Percentiles rank a stretch among this genome's conserved stretches.
Conservation (phyloP, 2,888 invertebrate species). For the Eristalis intricaria region DNA sequence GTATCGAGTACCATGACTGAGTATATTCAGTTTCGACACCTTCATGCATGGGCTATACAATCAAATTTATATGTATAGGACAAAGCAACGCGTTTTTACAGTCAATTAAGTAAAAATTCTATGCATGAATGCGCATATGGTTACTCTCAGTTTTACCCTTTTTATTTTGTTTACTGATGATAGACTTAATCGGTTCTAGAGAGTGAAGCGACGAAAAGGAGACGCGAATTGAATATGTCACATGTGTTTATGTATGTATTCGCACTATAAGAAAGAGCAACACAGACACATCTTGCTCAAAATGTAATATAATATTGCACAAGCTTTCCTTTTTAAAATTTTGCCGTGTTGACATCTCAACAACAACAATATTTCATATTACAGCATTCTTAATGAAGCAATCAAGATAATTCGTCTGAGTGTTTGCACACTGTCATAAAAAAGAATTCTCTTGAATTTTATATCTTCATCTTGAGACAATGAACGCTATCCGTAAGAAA, state of each 20-base stretch:
- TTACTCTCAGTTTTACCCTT: constrained; percentile 17
- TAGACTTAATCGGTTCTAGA: neutral
- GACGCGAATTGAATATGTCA: no score
- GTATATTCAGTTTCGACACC: neutral
- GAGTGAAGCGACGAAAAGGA: no score
- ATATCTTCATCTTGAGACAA: constrained; percentile 2
- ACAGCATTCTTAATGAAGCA: constrained; percentile 23
- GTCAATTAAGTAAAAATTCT: constrained; percentile 58
- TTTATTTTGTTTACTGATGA: constrained; percentile 24
- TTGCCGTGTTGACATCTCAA: constrained; percentile 12
- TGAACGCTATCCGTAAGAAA: constrained; percentile 11
- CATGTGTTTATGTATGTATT: no score
- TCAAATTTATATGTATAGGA: constrained; percentile 12
- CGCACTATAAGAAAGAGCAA: no score
- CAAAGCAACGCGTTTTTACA: constrained; percentile 51
- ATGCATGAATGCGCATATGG: constrained; percentile 58
- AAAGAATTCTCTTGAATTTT: neutral
- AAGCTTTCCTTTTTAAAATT: constrained; percentile 11
- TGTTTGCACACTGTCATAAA: neutral
- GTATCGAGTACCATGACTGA: constrained; percentile 28
- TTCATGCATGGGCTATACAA: neutral
- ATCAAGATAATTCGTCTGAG: constrained; percentile 18
- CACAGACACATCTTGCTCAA: no score
- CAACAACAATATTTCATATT: constrained; percentile 17
- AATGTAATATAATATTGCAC: no score